A percentile compares a stretch with the other conserved stretches of the same genome.
These are phyloP conservation scores for Yasuhikotakia modesta DNA, from an alignment of 2,797 vertebrate genomes.

Conservation along the genomic window DNA sequence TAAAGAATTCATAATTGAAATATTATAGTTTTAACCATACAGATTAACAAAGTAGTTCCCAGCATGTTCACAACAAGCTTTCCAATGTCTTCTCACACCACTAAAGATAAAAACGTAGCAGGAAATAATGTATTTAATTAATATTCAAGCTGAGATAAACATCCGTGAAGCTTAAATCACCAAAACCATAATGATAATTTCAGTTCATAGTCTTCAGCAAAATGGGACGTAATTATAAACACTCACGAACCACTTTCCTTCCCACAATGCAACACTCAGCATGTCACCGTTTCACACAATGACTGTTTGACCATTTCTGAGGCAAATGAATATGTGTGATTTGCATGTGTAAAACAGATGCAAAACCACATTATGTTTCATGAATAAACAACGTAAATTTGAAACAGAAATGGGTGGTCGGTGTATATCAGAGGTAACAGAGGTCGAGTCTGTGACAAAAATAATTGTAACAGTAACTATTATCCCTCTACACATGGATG, in stretches of 20 bases:
- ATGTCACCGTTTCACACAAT: slow-evolving; percentile 7
- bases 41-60: slow-evolving; percentile 73
- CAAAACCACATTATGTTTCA: slow-evolving; percentile 46
- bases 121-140: slow-evolving; percentile 78
- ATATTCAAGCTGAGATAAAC: slow-evolving; percentile 79
- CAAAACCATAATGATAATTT: slow-evolving; percentile 61
- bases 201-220: slow-evolving; percentile 38
- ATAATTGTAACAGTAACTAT: slow-evolving; percentile 37
- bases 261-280: slow-evolving; percentile 19
- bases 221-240: slow-evolving; percentile 53
- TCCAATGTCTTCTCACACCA: slow-evolving; percentile 69
- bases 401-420: slow-evolving; percentile 32
- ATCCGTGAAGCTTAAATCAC: slow-evolving; percentile 67
- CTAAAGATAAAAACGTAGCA: slow-evolving; percentile 74
- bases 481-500: slow-evolving; percentile 64
- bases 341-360: slow-evolving; percentile 45
- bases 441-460: slow-evolving; percentile 13
- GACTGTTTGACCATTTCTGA: too few relatives aligned
- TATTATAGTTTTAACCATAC: slow-evolving; percentile 73
- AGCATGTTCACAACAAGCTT: slow-evolving; percentile 19
- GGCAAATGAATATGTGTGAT: slow-evolving; percentile 38
- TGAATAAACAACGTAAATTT: slow-evolving; percentile 51
- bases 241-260: slow-evolving; percentile 39
- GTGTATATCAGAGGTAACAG: too few relatives aligned
- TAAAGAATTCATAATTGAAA: slow-evolving; percentile 82